Evolutionary conservation across 2,797 vertebrate species (phyloP).

Genomic region (Heliangelus exortis): DNA sequence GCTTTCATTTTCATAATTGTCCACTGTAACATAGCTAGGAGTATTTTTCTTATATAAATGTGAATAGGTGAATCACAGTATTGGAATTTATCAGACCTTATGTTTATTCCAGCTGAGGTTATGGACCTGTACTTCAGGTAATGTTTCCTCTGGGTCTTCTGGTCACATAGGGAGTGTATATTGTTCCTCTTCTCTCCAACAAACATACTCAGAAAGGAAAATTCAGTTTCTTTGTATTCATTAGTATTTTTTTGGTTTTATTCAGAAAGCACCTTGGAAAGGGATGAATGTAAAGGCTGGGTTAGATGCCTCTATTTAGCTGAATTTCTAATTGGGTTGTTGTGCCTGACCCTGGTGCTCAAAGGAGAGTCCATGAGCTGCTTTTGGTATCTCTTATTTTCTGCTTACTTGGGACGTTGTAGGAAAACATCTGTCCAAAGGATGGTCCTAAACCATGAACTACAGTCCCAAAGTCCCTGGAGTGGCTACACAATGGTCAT

Average conservation of each 20-base stretch:
- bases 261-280: neutral
- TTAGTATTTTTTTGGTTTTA: neutral
- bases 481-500: fast-evolving
- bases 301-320: neutral
- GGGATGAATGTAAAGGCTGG: neutral
- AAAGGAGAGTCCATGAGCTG: neutral
- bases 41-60: fast-evolving
- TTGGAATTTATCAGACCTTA: neutral
- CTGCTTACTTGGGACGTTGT: fast-evolving
- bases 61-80: neutral
- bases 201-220: neutral
- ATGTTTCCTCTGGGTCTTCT: neutral
- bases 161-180: neutral
- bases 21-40: neutral
- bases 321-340: neutral
- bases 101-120: neutral
- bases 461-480: neutral
- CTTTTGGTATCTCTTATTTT: neutral
- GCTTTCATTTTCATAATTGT: neutral
- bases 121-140: neutral
- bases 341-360: neutral
- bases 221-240: neutral
- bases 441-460: neutral
- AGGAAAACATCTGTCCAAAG: neutral
- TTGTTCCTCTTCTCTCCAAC: neutral